Evolutionary conservation across 2,888 invertebrate genomes (phyloP).

Genomic region (Troides helena): DNA sequence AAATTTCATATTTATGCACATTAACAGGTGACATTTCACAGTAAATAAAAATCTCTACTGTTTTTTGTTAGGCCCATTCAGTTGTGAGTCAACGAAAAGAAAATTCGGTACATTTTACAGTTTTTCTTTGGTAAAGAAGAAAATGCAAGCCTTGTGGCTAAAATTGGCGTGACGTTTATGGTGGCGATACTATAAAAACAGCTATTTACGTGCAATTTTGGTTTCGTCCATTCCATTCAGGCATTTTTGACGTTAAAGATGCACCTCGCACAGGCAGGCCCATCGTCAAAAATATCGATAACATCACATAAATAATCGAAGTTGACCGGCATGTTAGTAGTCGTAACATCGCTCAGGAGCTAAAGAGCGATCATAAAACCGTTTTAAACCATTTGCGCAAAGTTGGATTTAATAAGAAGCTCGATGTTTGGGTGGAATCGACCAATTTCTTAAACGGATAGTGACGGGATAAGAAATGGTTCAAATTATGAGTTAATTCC

Average conservation of each 20-base stretch:
- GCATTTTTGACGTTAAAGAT: neutral
- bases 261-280: neutral
- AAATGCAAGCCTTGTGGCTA: neutral
- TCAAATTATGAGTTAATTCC: neutral
- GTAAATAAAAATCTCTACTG: neutral
- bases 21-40: neutral
- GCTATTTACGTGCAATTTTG: neutral
- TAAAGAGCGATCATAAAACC: neutral
- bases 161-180: neutral
- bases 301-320: conserved; percentile 1
- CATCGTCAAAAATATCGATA: neutral
- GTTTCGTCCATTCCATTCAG: neutral
- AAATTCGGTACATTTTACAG: neutral
- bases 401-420: no score
- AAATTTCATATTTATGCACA: conserved; percentile 3
- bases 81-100: neutral
- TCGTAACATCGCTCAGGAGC: neutral
- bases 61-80: neutral
- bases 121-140: conserved; percentile 4
- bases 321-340: neutral
- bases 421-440: no score
- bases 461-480: neutral
- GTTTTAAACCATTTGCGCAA: neutral
- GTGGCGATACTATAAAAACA: neutral
- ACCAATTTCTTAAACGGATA: neutral